Evolutionary conservation across 2,113 vertebrate genomes (phyloP).

Genomic region (Dipodomys ordii): DNA sequence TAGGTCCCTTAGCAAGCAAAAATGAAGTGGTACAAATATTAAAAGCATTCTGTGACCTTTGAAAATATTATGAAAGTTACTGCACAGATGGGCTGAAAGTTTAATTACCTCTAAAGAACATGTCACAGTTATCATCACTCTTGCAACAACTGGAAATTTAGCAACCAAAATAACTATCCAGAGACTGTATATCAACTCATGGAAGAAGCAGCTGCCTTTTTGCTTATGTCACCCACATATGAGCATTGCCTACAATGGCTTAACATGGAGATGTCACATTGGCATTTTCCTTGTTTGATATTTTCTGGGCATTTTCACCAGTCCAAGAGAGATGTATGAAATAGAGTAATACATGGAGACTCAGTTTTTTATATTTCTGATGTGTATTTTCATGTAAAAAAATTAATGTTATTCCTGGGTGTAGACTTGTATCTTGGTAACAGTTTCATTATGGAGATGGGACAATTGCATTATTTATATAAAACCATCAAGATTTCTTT

Average conservation of each 20-base stretch:
- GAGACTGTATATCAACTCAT: constrained; percentile 60
- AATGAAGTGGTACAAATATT: constrained; percentile 79
- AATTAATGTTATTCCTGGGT: background rate
- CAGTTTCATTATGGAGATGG: constrained; percentile 15
- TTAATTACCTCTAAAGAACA: constrained; percentile 83
- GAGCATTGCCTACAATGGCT: background rate
- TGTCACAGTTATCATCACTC: constrained; percentile 70
- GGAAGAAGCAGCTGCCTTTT: constrained; percentile 75
- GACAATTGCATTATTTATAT: background rate
- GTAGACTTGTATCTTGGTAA: background rate
- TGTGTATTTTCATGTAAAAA: background rate
- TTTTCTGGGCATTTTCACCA: constrained; percentile 66
- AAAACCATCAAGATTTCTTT: background rate
- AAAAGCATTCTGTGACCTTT: constrained; percentile 78
- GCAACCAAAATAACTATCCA: constrained; percentile 77
- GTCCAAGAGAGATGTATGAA: constrained; percentile 12
- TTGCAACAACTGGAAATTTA: constrained; percentile 77
- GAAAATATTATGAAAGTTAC: constrained; percentile 83
- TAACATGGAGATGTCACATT: constrained; percentile 3
- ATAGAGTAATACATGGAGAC: background rate
- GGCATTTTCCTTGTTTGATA: constrained; percentile 60
- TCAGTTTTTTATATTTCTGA: background rate
- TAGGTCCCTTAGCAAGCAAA: constrained; percentile 74
- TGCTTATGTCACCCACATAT: constrained; percentile 66
- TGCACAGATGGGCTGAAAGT: constrained; percentile 85